These are phyloP conservation scores for Gadopsis marmoratus DNA, from an alignment of 2,797 vertebrate species.

Conservation along the genomic window DNA sequence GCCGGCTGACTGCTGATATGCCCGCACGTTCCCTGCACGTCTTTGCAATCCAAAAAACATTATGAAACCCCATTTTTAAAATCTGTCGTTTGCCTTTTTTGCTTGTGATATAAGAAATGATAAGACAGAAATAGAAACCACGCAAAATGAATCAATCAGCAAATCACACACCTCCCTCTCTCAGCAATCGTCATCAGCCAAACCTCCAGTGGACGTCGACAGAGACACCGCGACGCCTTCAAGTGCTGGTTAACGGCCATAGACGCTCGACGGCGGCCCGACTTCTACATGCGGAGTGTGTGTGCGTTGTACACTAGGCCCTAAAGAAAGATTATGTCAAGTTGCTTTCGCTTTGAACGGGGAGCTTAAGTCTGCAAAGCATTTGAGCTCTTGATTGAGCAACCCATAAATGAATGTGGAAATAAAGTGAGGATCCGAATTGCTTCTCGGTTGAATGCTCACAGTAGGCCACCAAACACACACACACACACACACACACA, in stretches of 20 bases:
- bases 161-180: conserved; percentile 1
- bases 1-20: background rate
- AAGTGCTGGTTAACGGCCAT: conserved; percentile 1
- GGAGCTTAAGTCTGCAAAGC: conserved; percentile 14
- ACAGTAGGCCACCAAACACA: conserved; percentile 6
- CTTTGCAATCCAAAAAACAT: background rate
- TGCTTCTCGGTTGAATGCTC: background rate
- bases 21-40: background rate
- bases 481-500: conserved; percentile 1
- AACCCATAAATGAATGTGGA: conserved; percentile 25
- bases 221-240: background rate
- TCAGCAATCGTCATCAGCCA: conserved; percentile 8
- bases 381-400: background rate
- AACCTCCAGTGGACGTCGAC: background rate
- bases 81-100: background rate
- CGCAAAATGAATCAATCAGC: conserved; percentile 13
- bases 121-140: conserved; percentile 5
- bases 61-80: background rate
- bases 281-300: background rate
- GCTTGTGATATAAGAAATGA: background rate
- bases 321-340: conserved; percentile 11
- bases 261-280: background rate
- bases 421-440: conserved; percentile 16
- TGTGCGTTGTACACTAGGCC: background rate
- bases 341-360: background rate